Evolutionary conservation across 2,113 vertebrate genomes (phyloP), one percentile per base, ranked within the genome.

Genomic region (cat (Felis catus)): DNA sequence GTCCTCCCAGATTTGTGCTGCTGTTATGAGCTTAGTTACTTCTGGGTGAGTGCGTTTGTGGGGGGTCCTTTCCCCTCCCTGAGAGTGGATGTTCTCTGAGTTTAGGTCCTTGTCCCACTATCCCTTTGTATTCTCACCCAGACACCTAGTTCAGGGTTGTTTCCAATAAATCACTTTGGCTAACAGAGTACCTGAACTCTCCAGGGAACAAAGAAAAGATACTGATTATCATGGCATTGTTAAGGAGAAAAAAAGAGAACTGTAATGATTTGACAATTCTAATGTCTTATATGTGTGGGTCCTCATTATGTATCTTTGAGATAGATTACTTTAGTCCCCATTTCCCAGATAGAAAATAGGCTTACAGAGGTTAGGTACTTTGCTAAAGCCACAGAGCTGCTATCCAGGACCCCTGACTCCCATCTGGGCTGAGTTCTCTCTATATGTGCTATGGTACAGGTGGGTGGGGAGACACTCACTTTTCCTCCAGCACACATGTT

Each of bases 121-220:
- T 48, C 66, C 25, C 31, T 93, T 94, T 94, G 27, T 79, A 78
- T 88, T 93, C 93, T 94, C 36, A 80, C 36, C n/a, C 39, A 66
- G 82, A 87, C 7, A 65, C 29, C 29, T 48, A 65, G 29, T 90
- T 95, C 31, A 93, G 55, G 51, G 33, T 39, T 90, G 27, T 76
- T 78, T 74, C 4, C 39, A 85, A 6, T 86, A 78, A 74, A 65
- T 83, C 73, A 86, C 39, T 76, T 78, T 70, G 61, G 68, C 48
- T 90, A 29, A 89, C 8, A 90, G 78, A 53, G 11, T 80, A 45
- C 86, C 25, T 71, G 23, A 91, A 76, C 10, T 88, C 74, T 92
- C 31, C 33, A 39, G 51, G 65, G 55, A 96, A 73, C 12, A 76
- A 70, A 85, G 65, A 45, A 58, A 55, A 3, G 7, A 33, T 51